Evolutionary conservation across 2,113 vertebrate species (phyloP), one percentile per base, ranked within the genome.

Genomic region (Hypanus sabinus): DNA sequence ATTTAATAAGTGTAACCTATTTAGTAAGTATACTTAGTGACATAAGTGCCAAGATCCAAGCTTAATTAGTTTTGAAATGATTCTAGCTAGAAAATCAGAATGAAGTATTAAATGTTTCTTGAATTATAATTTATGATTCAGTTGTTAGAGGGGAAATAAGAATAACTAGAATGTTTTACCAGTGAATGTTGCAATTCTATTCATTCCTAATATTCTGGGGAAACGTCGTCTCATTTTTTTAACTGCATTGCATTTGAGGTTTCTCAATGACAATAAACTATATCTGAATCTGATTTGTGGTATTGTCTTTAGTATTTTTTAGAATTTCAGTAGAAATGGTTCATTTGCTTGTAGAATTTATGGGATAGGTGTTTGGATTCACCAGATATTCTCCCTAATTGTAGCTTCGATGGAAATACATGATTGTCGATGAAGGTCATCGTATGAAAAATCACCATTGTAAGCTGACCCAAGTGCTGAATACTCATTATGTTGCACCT

Each of bases 391-490:
- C 30, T 91, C 46, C 18, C 80, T 93, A 22, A 94, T 91, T 94
- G 0, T 95, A 99, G 99, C 99, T 99, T 94, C 98, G 98, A 94
- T 99, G 99, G 99, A 99, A 99, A 95, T 99, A 99, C 95, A 99
- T 99, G 99, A 99, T 99, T 0, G 98, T 99, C 94, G 99, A 99
- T 9, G 99, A 99, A 95, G 99, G 99, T 68, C 98, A 99, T 95
- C 97, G 98, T 27, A 99, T 99, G 99, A 99, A 99, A 96, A 99
- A 99, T 95, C 99, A 99, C 95, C 99, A 99, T 95, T 99, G 99
- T 95, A 99, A 99, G 95, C 96, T 99, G 96, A 99, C 99, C 22
- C 99, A 99, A 96, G 99, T 99, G 96, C 94, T 99, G 95, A 99
- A 99, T 95, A 99, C 99, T 0, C 99, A 99, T 95, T 99, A 99